Conservation (phyloP, 1,140 invertebrate species). For the Drosophila malerkotliana region DNA sequence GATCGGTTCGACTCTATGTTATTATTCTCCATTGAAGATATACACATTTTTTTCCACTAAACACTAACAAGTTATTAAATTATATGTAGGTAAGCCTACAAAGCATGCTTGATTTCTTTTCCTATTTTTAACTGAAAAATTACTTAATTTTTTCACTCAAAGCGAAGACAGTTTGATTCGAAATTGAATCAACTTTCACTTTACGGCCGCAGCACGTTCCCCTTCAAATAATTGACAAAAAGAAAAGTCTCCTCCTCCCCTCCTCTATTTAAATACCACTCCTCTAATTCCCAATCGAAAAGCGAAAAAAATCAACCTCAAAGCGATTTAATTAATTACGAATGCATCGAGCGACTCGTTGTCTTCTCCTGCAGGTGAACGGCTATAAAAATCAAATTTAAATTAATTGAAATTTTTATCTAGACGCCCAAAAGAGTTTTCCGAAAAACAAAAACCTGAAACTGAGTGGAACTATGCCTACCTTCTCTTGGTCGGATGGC, state of each 20-base stretch:
- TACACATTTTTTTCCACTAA: slow-evolving; percentile 15
- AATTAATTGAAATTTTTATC: slow-evolving; percentile 71
- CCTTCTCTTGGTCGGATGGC: slow-evolving; percentile 9
- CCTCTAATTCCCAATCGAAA: slow-evolving; percentile 43
- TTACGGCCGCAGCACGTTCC: slow-evolving; percentile 57
- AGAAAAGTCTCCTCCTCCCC: slow-evolving; percentile 50
- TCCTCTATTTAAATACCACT: slow-evolving; percentile 22
- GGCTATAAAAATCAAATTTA: slow-evolving; percentile 66
- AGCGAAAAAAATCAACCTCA: slow-evolving; percentile 45
- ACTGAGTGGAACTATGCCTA: slow-evolving; percentile 14
- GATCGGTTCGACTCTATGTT: slow-evolving; percentile 42
- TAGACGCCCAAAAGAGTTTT: slow-evolving; percentile 42
- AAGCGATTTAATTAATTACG: slow-evolving; percentile 74
- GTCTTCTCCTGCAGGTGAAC: slow-evolving; percentile 59
- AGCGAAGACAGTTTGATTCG: slow-evolving; percentile 57
- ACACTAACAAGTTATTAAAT: slow-evolving; percentile 49
- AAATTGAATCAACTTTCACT: slow-evolving; percentile 74
- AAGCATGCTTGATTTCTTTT: slow-evolving; percentile 38
- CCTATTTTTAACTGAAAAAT: slow-evolving; percentile 55
- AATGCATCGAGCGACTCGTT: slow-evolving; percentile 55
- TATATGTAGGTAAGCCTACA: slow-evolving; percentile 29
- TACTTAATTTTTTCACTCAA: slow-evolving; percentile 63
- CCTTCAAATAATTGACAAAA: slow-evolving; percentile 72
- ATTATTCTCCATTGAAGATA: slow-evolving; percentile 37
- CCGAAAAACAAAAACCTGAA: slow-evolving; percentile 27